Base-by-base conservation (phyloP, 2,888 invertebrate species). In the Craniophora ligustri region DNA sequence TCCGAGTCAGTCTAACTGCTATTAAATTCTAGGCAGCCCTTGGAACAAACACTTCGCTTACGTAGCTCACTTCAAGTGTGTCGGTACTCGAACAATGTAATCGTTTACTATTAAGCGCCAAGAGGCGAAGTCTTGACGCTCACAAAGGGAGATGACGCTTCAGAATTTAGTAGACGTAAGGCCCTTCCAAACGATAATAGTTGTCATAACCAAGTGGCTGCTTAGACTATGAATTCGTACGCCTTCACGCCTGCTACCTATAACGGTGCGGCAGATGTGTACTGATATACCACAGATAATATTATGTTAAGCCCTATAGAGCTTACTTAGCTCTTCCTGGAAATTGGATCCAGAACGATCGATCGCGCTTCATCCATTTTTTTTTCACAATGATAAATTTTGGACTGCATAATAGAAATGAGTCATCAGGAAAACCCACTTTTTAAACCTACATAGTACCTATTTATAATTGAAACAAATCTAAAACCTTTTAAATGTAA, bases 71-170 rank as follows among this genome's bases (percentile, higher is more conserved):
- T 46, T 38, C 18, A 36, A 65, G 45, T 65, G 28, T 32, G 35
- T 55, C 26, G 11, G 11, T 40, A 41, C 58, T 64, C 16, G 49
- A 49, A 35, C 49, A 62, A 58, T 57, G 57, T 62, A 57, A 65
- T 65, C 40, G 65, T 44, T 45, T 32, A 8, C 35, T 18, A 48
- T 40, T 38, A 60, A 54, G 63, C 41, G 40, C n/a, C n/a, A 14
- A 32, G 11, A n/a, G 44, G 31, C 14, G 16, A 49, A 15, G n/a
- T n/a, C 41, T 28, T 56, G 28, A 38, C 13, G 32, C 19, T 14
- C 45, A 26, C 42, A 44, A 53, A 41, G 51, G 32, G 61, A 26
- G 18, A 34, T 18, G n/a, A 2, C 21, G 8, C 16, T 4, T 14
- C 14, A 0, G 28, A 32, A 14, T 30, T 46, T 23, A 41, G 16